A percentile compares a stretch with the other conserved stretches of the same genome.
Conservation (phyloP, 1,140 invertebrate genomes). For the Brachionus plicatilis region DNA sequence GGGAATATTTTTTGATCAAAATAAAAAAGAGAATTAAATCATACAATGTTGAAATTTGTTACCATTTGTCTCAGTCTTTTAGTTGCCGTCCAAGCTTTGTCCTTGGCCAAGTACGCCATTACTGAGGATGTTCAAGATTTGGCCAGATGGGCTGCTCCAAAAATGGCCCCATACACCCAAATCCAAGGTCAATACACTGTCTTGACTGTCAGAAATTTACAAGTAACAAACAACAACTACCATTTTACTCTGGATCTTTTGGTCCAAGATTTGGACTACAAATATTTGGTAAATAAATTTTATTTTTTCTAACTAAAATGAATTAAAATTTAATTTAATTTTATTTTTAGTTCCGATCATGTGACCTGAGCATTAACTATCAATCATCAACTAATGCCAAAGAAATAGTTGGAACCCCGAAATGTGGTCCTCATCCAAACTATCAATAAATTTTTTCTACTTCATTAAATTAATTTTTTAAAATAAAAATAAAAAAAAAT, state of each 20-base stretch:
- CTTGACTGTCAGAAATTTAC: neutral
- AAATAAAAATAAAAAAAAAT: neutral
- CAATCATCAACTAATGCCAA: neutral
- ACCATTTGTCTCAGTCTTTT: neutral
- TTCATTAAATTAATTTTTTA: neutral
- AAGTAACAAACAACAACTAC: neutral
- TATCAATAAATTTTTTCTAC: neutral
- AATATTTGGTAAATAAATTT: neutral
- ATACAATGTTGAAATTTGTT: neutral
- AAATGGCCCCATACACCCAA: neutral
- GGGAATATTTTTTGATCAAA: neutral
- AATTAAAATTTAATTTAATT: neutral
- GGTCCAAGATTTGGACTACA: neutral
- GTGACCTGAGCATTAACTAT: neutral
- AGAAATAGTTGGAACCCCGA: neutral
- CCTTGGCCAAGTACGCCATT: neutral
- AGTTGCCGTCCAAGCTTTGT: neutral
- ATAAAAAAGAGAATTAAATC: neutral
- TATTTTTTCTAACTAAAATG: neutral
- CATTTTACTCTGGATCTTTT: neutral
- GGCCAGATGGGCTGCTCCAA: neutral
- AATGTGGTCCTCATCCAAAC: slow-evolving; percentile 9
- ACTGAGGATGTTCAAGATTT: neutral
- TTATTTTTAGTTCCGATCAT: neutral
- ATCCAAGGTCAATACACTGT: neutral